Evolutionary conservation across 2,888 invertebrate genomes (phyloP), one percentile per base, ranked within the genome.

Genomic region (Ennomos quercinarius): DNA sequence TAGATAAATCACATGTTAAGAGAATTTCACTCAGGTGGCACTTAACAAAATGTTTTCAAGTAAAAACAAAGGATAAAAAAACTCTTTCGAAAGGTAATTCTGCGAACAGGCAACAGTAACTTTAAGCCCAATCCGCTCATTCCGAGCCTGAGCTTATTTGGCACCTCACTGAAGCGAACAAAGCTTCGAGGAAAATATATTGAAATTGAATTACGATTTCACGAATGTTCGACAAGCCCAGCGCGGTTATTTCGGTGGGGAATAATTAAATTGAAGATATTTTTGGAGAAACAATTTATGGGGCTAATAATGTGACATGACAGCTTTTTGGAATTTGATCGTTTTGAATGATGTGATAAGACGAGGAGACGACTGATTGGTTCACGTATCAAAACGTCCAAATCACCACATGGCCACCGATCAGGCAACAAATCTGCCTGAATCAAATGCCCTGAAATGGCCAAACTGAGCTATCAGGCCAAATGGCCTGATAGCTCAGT

Each of bases 61-160:
- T 6, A 4, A 34, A 44, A 9, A 34, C n/a, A 34, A 44, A 44
- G 42, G 12, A 40, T 13, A 13, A 42, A 42, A 42, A 8, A 45
- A 11, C 36, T 27, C 35, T 10, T 12, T 36, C 12, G n/a, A 17
- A 42, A 37, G 46, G 46, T 10, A 46, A 46, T 37, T 37, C 37
- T 37, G n/a, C 10, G 13, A 37, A 46, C 46, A 10, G 46, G 36
- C 46, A 46, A 46, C 13, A 37, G 44, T 37, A 46, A 46, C 13
- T 46, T 46, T 1, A 12, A 17, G 27, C 27, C 27, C 10, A 36
- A 11, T 10, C 5, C 8, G 9, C 43, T 43, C 27, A n/a, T 43
- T 43, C 10, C 8, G 11, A 45, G n/a, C 4, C 35, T 45, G 27
- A 27, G 27, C 27, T 37, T 38, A 12, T 38, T 46, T 13, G 12